phyloP scores from a whole-genome alignment of 2,113 vertebrate genomes.

The Charina bottae region DNA sequence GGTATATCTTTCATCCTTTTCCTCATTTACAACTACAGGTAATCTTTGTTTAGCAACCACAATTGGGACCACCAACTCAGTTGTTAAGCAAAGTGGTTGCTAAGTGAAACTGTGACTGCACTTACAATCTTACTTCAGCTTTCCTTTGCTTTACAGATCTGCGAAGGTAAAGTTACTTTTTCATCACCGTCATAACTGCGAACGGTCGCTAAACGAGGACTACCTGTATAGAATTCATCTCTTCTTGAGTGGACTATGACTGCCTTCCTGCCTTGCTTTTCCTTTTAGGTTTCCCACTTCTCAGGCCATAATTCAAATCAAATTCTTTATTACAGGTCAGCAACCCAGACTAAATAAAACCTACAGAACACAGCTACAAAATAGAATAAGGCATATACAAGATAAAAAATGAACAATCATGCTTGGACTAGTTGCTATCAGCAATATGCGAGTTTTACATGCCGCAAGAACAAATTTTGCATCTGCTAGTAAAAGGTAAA shows the following conservation, averaged over 20 bases:
- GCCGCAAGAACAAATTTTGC: neutral
- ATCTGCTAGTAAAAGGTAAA: neutral
- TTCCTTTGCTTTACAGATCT: neutral
- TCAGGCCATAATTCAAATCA: neutral
- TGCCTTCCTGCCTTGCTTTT: conserved; percentile 4
- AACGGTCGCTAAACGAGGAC: neutral
- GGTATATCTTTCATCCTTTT: neutral
- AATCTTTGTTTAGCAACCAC: neutral
- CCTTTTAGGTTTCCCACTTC: neutral
- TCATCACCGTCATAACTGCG: neutral
- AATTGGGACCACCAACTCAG: neutral
- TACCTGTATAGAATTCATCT: neutral
- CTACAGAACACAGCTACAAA: neutral
- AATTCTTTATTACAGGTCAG: neutral
- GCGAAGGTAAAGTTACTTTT: neutral
- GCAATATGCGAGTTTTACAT: neutral
- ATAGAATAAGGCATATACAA: neutral
- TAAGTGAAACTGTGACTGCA: neutral
- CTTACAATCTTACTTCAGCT: neutral
- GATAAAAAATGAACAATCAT: neutral
- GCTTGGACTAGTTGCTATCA: neutral
- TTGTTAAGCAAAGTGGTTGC: neutral
- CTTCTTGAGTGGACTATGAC: neutral
- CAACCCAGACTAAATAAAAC: neutral
- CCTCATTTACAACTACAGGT: neutral